phyloP scores from a whole-genome alignment of 2,888 invertebrate species.

The Hydrotaea cyrtoneurina region DNA sequence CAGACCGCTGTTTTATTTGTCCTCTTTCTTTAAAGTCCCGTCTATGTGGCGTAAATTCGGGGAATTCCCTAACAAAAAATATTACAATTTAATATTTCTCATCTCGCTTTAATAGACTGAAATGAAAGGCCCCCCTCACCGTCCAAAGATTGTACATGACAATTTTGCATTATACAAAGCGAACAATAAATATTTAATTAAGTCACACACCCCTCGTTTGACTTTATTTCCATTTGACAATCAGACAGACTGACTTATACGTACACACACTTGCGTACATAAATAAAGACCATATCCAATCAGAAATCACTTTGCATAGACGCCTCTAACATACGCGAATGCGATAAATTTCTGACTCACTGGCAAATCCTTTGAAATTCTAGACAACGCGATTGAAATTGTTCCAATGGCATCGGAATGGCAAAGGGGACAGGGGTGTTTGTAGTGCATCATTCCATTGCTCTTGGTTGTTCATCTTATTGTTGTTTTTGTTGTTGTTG shows the following conservation, averaged over 20 bases:
- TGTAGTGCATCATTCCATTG: neutral
- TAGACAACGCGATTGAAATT: neutral
- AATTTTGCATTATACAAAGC: neutral
- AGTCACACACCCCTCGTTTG: slow-evolving; percentile 49
- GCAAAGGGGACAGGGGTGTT: neutral
- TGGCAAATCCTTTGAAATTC: slow-evolving; percentile 22
- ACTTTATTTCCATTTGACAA: slow-evolving; percentile 48
- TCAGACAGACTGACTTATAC: no score
- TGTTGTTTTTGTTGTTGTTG: neutral
- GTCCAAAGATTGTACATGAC: slow-evolving; percentile 36
- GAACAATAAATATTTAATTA: slow-evolving; percentile 59
- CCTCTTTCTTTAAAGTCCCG: no score
- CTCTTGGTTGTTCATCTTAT: neutral
- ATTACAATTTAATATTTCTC: no score
- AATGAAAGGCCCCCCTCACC: no score
- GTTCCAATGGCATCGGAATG: neutral
- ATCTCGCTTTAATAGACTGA: no score
- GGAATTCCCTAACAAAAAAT: no score
- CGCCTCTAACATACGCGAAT: slow-evolving; percentile 38
- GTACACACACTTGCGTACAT: neutral
- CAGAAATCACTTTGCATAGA: slow-evolving; percentile 57
- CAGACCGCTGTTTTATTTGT: no score
- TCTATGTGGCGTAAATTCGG: no score
- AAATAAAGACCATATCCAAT: slow-evolving; percentile 52
- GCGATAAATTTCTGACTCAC: neutral